Percentiles rank a stretch among this genome's conserved stretches.
Conservation (phyloP, 2,113 vertebrate genomes). For the Okapia johnstoni region DNA sequence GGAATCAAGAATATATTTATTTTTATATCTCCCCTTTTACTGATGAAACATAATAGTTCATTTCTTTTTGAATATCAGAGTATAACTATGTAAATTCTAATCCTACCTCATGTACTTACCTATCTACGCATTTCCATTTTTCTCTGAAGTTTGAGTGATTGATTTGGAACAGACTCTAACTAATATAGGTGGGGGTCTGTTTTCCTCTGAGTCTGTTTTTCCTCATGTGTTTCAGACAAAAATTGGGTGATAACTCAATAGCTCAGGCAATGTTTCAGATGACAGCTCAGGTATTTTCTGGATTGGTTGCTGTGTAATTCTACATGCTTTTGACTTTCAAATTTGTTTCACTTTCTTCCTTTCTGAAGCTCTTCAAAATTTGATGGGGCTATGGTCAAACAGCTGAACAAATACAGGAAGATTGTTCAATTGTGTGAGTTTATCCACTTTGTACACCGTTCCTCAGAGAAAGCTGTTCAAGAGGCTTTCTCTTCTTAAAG, state of each 20-base stretch:
- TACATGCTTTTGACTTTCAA: background rate
- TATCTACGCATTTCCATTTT: background rate
- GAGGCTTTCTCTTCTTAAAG: background rate
- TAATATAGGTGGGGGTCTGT: background rate
- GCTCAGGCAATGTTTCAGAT: background rate
- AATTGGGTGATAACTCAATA: background rate
- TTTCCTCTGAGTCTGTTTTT: background rate
- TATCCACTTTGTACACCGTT: background rate
- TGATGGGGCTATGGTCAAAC: background rate
- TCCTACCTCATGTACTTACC: background rate
- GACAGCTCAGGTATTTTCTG: background rate
- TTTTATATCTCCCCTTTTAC: background rate
- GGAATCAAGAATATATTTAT: background rate
- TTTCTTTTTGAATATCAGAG: background rate
- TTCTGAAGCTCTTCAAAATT: background rate
- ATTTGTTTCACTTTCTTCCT: slow-evolving; percentile 15
- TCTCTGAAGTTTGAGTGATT: background rate
- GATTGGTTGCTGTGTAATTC: background rate
- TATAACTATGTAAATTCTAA: background rate
- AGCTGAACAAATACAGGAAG: background rate
- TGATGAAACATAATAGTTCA: background rate
- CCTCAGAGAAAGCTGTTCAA: background rate
- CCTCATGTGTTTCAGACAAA: background rate
- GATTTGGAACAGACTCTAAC: background rate
- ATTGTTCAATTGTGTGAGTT: background rate